These are phyloP conservation scores for Silurus asotus DNA, from an alignment of 2,113 vertebrate species.

Conservation along the genomic window DNA sequence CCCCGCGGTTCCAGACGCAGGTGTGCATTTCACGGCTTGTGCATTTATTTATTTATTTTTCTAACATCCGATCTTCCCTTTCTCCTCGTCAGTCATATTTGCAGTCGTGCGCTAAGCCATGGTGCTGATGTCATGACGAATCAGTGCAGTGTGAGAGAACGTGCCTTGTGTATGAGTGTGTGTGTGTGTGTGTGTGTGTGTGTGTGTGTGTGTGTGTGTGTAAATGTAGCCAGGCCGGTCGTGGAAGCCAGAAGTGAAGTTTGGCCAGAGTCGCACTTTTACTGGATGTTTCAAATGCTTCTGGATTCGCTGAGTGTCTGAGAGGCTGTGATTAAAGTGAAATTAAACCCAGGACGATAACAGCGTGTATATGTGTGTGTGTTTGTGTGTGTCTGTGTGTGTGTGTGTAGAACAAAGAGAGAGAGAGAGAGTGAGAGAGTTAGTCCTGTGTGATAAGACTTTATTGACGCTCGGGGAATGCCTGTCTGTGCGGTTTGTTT, in stretches of 20 bases:
- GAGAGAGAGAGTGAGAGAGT: neutral
- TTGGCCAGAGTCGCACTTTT: neutral
- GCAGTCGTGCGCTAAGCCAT: neutral
- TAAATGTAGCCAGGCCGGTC: neutral
- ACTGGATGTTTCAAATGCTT: slow-evolving; percentile 30
- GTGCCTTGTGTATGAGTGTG: neutral
- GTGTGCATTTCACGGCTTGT: neutral
- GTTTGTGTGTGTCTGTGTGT: neutral
- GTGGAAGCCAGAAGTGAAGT: slow-evolving; percentile 6
- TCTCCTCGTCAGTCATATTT: no score
- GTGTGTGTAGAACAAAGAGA: neutral
- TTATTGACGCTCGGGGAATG: neutral
- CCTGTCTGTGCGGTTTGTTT: neutral
- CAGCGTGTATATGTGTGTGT: neutral
- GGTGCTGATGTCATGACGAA: slow-evolving; percentile 23
- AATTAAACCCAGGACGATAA: slow-evolving; percentile 14
- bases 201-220: slow-evolving; percentile 17
- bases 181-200: neutral
- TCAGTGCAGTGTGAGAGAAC: neutral
- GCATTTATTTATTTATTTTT: neutral
- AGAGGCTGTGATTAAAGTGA: slow-evolving; percentile 27
- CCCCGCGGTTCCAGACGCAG: neutral
- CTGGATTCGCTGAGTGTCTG: slow-evolving; percentile 20
- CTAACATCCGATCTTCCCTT: neutral
- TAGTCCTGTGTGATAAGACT: neutral